Conservation (phyloP, 2,888 invertebrate genomes). For the Pristionchus arcanus region DNA sequence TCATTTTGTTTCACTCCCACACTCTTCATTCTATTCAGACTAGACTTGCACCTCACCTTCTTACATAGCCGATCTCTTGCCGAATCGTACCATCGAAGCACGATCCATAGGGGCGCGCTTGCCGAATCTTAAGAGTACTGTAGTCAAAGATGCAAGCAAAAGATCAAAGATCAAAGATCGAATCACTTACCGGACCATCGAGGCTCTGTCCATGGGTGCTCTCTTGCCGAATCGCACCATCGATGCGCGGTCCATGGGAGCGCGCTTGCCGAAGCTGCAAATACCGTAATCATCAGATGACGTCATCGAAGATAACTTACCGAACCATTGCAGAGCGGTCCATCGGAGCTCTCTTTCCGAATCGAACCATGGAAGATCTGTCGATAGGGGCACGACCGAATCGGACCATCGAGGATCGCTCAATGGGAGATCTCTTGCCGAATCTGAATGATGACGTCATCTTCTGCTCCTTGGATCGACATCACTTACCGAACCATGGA, state of each 20-base stretch:
- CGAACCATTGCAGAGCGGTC: constrained; percentile 46
- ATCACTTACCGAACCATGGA: constrained; percentile 48
- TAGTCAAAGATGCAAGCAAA: not conserved
- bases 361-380: constrained; percentile 64
- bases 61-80: constrained; percentile 58
- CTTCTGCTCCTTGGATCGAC: not conserved
- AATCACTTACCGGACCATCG: constrained; percentile 48
- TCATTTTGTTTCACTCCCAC: constrained; percentile 44
- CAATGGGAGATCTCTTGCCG: constrained; percentile 68
- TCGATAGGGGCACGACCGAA: constrained; percentile 63
- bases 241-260: constrained; percentile 65
- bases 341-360: constrained; percentile 52
- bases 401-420: constrained; percentile 64
- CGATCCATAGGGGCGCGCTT: constrained; percentile 68
- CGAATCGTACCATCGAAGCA: constrained; percentile 64
- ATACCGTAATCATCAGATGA: not conserved
- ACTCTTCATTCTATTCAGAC: constrained; percentile 18
- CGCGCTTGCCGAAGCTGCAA: constrained; percentile 56
- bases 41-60: constrained; percentile 35
- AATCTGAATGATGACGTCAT: constrained; percentile 59
- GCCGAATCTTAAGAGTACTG: constrained; percentile 60
- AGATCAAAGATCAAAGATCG: too few species aligned
- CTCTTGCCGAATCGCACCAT: constrained; percentile 62
- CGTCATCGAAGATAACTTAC: not conserved
- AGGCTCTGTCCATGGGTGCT: constrained; percentile 47